Conservation (phyloP, 2,113 vertebrate genomes). For the Muscicapa adusta region DNA sequence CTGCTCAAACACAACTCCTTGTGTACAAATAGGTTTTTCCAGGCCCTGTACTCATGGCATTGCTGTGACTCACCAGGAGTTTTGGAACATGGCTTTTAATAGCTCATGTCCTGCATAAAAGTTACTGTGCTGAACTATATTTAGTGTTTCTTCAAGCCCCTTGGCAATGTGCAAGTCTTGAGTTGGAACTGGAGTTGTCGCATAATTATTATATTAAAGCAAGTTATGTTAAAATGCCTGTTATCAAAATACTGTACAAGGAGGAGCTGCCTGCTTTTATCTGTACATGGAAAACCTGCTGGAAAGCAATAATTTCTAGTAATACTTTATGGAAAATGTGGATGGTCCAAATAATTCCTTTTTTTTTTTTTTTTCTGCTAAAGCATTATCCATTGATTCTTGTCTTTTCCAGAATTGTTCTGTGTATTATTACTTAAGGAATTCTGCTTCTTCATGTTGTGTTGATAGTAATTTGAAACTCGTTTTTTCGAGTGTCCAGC, state of each 20-base stretch:
- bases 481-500: rapidly evolving
- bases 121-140: not conserved
- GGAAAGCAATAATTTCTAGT: not conserved
- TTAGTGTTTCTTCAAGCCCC: not conserved
- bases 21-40: not conserved
- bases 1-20: not conserved
- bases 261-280: not conserved
- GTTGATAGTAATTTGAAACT: not conserved
- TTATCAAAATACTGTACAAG: not conserved
- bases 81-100: not conserved
- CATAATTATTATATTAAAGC: not conserved
- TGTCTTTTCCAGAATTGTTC: not conserved
- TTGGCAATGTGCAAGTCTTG: not conserved
- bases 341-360: not conserved
- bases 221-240: not conserved
- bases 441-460: not conserved
- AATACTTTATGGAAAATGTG: not conserved
- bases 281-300: not conserved
- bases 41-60: not conserved
- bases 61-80: not conserved
- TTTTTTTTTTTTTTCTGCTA: not conserved
- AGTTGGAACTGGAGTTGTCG: not conserved
- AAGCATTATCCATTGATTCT: not conserved
- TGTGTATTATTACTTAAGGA: not conserved
- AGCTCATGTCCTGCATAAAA: not conserved